Conservation (phyloP, 1,140 invertebrate genomes). For the Cardiocondyla obscurior region DNA sequence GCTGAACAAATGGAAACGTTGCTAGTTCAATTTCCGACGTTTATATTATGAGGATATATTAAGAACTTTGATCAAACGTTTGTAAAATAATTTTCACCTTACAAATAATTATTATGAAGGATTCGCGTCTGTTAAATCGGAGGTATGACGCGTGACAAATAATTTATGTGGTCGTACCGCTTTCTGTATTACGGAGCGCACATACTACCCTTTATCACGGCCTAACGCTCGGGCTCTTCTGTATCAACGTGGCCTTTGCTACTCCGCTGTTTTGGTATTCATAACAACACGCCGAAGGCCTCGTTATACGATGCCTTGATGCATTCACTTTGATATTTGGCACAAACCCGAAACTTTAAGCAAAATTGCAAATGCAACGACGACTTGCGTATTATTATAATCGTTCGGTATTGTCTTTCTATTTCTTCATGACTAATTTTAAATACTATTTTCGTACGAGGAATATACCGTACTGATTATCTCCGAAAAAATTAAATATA, state of each 20-base stretch:
- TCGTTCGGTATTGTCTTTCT: neutral
- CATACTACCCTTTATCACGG: neutral
- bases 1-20: neutral
- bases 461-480: neutral
- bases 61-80: neutral
- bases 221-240: constrained; percentile 3
- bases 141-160: neutral
- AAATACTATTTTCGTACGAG: neutral
- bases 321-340: constrained; percentile 43
- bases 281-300: constrained; percentile 37
- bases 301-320: constrained; percentile 23
- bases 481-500: neutral
- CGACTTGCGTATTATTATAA: neutral
- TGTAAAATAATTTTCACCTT: neutral
- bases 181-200: constrained; percentile 16
- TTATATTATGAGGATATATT: neutral
- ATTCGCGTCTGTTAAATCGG: neutral
- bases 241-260: constrained; percentile 6
- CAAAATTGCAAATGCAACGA: neutral
- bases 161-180: neutral
- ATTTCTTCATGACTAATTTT: neutral
- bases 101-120: neutral
- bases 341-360: constrained; percentile 27
- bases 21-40: neutral
- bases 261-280: constrained; percentile 38